Evolutionary conservation across 2,113 vertebrate genomes (phyloP), one percentile per base, ranked within the genome.

Genomic region (Tiliqua scincoides): DNA sequence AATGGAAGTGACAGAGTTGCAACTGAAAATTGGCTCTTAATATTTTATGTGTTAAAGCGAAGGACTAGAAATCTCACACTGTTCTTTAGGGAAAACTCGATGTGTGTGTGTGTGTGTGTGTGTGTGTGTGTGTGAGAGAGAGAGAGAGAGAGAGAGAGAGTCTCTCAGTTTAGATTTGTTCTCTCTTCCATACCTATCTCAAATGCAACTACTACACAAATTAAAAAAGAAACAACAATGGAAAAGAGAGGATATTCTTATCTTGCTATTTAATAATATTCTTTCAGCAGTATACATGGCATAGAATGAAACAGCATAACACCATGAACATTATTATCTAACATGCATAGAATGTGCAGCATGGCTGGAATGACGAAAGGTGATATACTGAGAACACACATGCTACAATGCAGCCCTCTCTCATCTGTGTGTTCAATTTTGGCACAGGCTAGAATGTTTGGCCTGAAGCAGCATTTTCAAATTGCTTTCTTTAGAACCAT

Each of bases 1-100:
- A 97, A 98, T 97, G 96, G 97, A 97, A 97, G 95, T 97, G 97
- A 97, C 97, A 97, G 97, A 97, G 96, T 96, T 97, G 94, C 94
- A 95, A 96, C 94, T 97, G 97, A 97, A 98, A 98, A 98, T 98
- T 98, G 97, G 95, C 95, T 98, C 95, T 98, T 97, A 99, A 98
- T 98, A 98, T 99, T 98, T 98, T 96, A 99, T 98, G 97, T 95
- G 95, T 94, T 95, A 94, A 93, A 94, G 94, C 95, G 89, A 93
- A 94, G 94, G 94, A 95, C 90, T 96, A 94, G 95, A 96, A 97
- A 96, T 96, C 95, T 96, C 96, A 96, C 95, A 96, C 94, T 96
- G 92, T 93, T 97, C 96, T 96, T 96, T 87, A 95, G 96, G 96
- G 97, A 96, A 96, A 96, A 97, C 94, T 93, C 95, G 94, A 93